Evolutionary conservation across 2,797 vertebrate species (phyloP).

Genomic region (Craterocephalus amniculus): DNA sequence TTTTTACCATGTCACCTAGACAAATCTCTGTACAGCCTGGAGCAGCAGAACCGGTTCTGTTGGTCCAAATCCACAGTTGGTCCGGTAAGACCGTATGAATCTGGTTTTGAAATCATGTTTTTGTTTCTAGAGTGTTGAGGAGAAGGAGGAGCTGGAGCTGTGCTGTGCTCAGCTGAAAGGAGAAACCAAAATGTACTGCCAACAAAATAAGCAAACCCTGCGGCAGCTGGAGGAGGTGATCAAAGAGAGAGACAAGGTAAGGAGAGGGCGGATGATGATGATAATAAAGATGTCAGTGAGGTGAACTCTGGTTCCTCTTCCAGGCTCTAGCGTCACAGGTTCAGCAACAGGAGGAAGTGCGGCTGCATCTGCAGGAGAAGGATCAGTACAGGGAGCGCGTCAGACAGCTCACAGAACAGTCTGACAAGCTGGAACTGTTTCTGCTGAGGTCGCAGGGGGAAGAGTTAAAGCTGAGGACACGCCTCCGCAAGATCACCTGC

Average conservation of each 20-base stretch:
- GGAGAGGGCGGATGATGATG: neutral
- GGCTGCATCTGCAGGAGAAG: constrained; percentile 86
- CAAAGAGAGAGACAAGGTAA: constrained; percentile 90
- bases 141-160: constrained; percentile 87
- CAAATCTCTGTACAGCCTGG: too few species aligned
- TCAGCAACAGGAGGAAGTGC: constrained; percentile 84
- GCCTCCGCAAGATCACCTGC: constrained; percentile 78
- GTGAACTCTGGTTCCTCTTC: constrained; percentile 2
- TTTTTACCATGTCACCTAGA: too few species aligned
- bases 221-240: constrained; percentile 92
- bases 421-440: constrained; percentile 88
- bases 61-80: too few species aligned
- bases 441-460: constrained; percentile 87
- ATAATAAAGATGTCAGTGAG: neutral
- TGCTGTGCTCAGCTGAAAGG: constrained; percentile 85
- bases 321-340: constrained; percentile 84
- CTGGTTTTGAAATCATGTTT: constrained; percentile 4
- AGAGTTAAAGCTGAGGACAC: constrained; percentile 82
- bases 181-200: constrained; percentile 88
- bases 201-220: constrained; percentile 86
- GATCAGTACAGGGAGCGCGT: constrained; percentile 88
- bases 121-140: constrained; percentile 81
- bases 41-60: too few species aligned
- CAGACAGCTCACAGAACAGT: constrained; percentile 85
- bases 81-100: neutral